These are phyloP conservation scores for Batillaria attramentaria DNA, from an alignment of 1,140 invertebrate genomes.

Conservation along the genomic window DNA sequence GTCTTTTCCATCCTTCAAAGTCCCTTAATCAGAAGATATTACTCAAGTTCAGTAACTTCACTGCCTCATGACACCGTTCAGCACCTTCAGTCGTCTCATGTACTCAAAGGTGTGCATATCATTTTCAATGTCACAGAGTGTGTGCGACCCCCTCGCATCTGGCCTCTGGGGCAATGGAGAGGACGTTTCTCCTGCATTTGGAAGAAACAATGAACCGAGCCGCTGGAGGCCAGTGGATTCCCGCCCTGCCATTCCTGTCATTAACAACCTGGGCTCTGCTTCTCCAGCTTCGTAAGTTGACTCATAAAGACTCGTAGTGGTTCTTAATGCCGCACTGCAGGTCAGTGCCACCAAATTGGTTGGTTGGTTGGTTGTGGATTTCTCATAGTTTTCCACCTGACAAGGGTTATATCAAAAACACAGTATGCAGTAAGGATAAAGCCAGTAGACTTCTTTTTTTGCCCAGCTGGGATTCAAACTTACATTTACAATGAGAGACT, in stretches of 20 bases:
- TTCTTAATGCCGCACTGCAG: background rate
- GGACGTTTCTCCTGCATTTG: conserved; percentile 2
- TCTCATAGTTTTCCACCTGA: background rate
- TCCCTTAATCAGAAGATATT: no score
- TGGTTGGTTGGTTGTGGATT: background rate
- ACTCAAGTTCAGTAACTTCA: no score
- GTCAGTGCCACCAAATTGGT: background rate
- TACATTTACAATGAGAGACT: no score
- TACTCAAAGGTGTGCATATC: background rate
- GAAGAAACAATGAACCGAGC: conserved; percentile 36
- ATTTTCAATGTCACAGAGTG: conserved; percentile 38
- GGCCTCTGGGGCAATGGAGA: conserved; percentile 6
- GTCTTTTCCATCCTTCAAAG: no score
- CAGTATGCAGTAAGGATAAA: background rate
- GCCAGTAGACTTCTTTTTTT: background rate
- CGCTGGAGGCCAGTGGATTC: background rate
- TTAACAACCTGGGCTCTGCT: conserved; percentile 45
- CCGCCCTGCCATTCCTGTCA: conserved; percentile 42
- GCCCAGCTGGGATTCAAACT: background rate
- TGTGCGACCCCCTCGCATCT: conserved; percentile 41
- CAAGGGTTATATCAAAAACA: background rate
- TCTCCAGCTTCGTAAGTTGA: background rate
- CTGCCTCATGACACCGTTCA: no score
- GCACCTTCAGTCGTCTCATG: background rate
- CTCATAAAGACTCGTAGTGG: background rate